These are phyloP conservation scores for Megalops atlanticus DNA, from an alignment of 2,113 vertebrate genomes.

Conservation along the genomic window DNA sequence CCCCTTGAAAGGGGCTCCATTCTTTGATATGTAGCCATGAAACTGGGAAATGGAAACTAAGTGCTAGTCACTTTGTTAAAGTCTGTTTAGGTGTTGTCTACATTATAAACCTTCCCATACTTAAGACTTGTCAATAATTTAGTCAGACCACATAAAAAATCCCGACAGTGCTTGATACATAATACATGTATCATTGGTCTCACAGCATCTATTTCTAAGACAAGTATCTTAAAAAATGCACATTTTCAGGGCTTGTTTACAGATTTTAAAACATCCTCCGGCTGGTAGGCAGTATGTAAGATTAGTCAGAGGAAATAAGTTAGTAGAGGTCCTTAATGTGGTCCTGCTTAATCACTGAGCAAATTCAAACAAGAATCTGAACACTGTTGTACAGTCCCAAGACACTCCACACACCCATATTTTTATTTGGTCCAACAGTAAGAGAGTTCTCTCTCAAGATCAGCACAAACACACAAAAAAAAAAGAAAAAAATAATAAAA, in stretches of 20 bases:
- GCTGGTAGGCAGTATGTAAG: not conserved
- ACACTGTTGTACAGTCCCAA: not conserved
- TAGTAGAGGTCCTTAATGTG: not conserved
- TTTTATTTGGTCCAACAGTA: not conserved
- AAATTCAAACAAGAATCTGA: not conserved
- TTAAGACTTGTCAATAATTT: not conserved
- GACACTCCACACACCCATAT: not conserved
- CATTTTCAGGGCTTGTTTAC: no score
- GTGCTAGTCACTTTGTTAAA: not conserved
- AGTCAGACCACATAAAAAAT: not conserved
- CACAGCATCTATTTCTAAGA: no score
- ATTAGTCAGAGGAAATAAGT: not conserved
- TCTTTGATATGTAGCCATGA: not conserved
- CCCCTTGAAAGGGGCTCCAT: slow-evolving; percentile 37
- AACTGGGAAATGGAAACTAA: slow-evolving; percentile 58
- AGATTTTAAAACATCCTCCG: no score
- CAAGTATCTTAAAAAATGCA: no score
- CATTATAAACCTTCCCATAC: not conserved
- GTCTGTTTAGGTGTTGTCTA: not conserved
- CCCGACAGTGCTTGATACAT: no score
- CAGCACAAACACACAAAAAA: no score
- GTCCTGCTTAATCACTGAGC: not conserved
- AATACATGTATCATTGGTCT: no score
- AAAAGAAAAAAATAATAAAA: no score
- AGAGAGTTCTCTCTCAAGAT: not conserved